phyloP scores from a whole-genome alignment of 2,888 invertebrate genomes.

The Timema podura region DNA sequence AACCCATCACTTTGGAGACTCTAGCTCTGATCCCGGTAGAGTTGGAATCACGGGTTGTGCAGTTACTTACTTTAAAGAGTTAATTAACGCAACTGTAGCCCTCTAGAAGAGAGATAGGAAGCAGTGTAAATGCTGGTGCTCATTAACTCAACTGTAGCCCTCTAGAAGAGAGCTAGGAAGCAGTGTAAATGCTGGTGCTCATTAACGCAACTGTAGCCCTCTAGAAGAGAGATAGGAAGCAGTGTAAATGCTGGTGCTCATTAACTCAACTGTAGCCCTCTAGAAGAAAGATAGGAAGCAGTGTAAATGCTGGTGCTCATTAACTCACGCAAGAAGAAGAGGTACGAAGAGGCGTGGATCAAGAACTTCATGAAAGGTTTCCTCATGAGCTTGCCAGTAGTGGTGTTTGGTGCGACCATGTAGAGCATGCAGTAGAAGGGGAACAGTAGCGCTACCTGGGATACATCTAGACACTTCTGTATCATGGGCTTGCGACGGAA shows the following conservation, averaged over 20 bases:
- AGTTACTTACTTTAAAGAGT: constrained; percentile 89
- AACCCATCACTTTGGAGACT: too few species aligned
- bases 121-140: neutral
- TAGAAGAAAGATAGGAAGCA: constrained; percentile 17
- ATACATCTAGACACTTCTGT: constrained; percentile 68
- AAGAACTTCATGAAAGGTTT: constrained; percentile 97
- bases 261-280: neutral
- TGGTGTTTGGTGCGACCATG: constrained; percentile 77
- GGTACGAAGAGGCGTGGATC: constrained; percentile 88
- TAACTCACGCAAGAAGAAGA: constrained; percentile 88
- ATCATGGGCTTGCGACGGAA: constrained; percentile 77
- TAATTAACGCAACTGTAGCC: neutral
- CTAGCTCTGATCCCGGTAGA: too few species aligned
- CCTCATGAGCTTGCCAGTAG: constrained; percentile 75
- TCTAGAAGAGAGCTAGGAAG: constrained; percentile 15
- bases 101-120: constrained; percentile 15
- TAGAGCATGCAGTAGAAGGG: constrained; percentile 84
- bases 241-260: neutral
- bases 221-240: constrained; percentile 16
- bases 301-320: neutral
- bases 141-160: constrained; percentile 53
- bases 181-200: neutral
- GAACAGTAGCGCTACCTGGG: constrained; percentile 75
- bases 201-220: constrained; percentile 43
- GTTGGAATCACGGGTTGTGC: too few species aligned